Base-by-base conservation (phyloP, 1,140 invertebrate species). In the Lithobius niger region DNA sequence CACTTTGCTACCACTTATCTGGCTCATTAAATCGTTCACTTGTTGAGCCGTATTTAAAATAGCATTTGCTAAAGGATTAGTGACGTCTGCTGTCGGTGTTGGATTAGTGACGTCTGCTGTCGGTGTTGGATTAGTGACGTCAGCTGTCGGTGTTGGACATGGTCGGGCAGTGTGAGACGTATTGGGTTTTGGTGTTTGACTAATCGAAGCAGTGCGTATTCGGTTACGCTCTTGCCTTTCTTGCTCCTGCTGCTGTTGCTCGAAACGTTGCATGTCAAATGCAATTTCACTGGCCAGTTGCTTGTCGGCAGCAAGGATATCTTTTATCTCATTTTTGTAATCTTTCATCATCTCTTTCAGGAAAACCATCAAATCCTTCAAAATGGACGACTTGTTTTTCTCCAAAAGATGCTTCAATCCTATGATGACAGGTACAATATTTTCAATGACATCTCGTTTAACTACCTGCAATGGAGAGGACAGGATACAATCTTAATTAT, bases 401-500 rank as follows among this genome's bases (percentile, higher is more conserved):
- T 64, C 65, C 1, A 80, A 54, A 62, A 74, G 72, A 10, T 73
- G 69, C 60, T 77, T 77, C 0, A 82, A 64, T 27, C 72, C 74
- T 2, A 79, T 69, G 21, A 82, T 65, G 25, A 73, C 69, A 4
- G 79, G 79, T 15, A 82, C 66, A 52, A 81, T 67, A 59, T 77
- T 71, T 49, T 79, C 73, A 19, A 79, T 69, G 1, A 76, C 68
- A 63, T 80, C 76, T 48, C 71, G 73, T 60, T 78, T 77, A 22
- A 50, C 57, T 27, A 66, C 61, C 56, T 67, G 61, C n/a, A n/a
- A n/a, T n/a, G n/a, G n/a, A 74, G 67, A 43, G n/a, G n/a, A n/a
- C n/a, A n/a, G n/a, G n/a, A 67, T 64, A n/a, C n/a, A n/a, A n/a
- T n/a, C n/a, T n/a, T n/a, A n/a, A n/a, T n/a, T n/a, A n/a, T n/a